These are phyloP conservation scores for Leucosticte australis DNA, from an alignment of 2,113 vertebrate species.

Conservation along the genomic window DNA sequence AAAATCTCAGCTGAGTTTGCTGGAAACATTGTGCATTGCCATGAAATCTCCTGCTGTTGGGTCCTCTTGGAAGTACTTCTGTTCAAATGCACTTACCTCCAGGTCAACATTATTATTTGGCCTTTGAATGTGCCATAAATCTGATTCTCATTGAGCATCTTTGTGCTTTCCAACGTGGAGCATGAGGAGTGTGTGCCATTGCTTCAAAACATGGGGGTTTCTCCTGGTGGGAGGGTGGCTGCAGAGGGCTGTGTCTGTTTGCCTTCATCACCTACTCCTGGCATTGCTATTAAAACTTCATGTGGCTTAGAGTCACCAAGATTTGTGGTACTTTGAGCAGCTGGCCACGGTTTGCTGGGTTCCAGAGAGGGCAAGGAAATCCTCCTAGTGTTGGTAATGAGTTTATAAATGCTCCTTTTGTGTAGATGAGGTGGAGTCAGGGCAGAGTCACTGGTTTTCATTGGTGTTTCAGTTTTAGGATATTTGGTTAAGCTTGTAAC, in stretches of 20 bases:
- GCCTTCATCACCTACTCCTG: not conserved
- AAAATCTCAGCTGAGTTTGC: not conserved
- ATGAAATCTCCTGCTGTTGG: not conserved
- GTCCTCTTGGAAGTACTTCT: not conserved
- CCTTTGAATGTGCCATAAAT: not conserved
- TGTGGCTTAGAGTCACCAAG: not conserved
- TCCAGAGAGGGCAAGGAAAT: not conserved
- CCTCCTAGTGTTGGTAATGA: not conserved
- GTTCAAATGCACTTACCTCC: not conserved
- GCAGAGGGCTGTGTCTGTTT: not conserved
- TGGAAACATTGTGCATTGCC: not conserved
- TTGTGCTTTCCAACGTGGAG: not conserved
- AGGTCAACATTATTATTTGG: not conserved
- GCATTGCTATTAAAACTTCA: not conserved
- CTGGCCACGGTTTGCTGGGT: not conserved
- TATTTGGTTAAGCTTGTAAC: not conserved
- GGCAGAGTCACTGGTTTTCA: not conserved
- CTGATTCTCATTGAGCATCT: not conserved
- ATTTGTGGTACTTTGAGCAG: not conserved
- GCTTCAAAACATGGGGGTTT: fast-evolving
- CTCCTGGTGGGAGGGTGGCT: not conserved
- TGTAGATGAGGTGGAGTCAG: fast-evolving
- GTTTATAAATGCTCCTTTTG: not conserved
- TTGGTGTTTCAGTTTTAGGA: not conserved
- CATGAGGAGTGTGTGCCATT: not conserved